phyloP scores from a whole-genome alignment of 2,113 vertebrate genomes.

The Gnathonemus longibarbis region DNA sequence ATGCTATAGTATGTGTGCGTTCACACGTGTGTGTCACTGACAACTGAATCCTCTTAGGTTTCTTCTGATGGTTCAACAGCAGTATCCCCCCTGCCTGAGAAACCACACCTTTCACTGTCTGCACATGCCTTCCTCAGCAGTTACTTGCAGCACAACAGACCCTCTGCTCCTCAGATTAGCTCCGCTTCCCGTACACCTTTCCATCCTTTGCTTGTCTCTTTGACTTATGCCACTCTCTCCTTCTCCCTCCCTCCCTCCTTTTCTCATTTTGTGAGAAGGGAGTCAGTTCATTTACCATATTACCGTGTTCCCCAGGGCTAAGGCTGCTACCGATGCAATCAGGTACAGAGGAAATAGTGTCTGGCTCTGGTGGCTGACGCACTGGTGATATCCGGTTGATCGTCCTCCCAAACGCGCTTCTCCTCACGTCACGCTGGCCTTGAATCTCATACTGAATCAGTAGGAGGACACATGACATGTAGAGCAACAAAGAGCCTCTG shows the following conservation, averaged over 20 bases:
- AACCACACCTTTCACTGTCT: not conserved
- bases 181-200: not conserved
- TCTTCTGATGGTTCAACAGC: not conserved
- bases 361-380: slow-evolving; percentile 38
- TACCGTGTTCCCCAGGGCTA: slow-evolving; percentile 40
- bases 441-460: not conserved
- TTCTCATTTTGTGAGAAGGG: slow-evolving; percentile 30
- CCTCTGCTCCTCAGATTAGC: not conserved
- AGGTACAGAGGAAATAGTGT: slow-evolving; percentile 32
- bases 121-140: not conserved
- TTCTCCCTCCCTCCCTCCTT: not conserved
- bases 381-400: slow-evolving; percentile 34
- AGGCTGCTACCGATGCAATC: slow-evolving; percentile 37
- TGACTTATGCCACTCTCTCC: not conserved
- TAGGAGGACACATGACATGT: not conserved
- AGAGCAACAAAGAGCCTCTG: slow-evolving; percentile 1
- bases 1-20: not conserved
- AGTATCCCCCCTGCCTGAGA: not conserved
- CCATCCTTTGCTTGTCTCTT: not conserved
- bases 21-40: not conserved
- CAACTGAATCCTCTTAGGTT: not conserved
- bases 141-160: not conserved
- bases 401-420: not conserved
- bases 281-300: slow-evolving; percentile 53
- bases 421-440: not conserved